Evolutionary conservation across 2,113 vertebrate genomes (phyloP).

Genomic region (Conger conger): DNA sequence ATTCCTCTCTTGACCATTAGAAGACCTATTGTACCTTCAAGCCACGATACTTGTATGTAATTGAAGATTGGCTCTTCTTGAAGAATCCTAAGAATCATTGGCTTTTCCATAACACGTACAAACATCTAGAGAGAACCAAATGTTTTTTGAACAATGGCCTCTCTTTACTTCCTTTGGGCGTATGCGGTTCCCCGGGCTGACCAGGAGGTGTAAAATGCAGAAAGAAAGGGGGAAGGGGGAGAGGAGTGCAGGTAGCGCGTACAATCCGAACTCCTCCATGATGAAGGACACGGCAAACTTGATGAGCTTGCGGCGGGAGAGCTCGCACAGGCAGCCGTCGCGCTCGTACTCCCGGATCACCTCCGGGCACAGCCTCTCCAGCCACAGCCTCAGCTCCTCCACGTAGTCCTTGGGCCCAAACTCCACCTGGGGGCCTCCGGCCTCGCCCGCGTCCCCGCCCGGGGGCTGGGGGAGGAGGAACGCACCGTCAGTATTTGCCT

Average conservation of each 20-base stretch:
- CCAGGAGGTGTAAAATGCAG: background rate
- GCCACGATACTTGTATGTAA: no score
- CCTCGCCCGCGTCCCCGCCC: background rate
- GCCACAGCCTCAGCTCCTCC: constrained; percentile 25
- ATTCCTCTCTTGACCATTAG: no score
- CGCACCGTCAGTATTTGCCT: background rate
- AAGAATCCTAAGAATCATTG: no score
- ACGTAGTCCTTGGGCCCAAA: constrained; percentile 26
- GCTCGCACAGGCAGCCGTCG: constrained; percentile 33
- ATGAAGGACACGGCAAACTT: constrained; percentile 37
- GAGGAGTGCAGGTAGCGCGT: background rate
- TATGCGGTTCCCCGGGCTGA: background rate
- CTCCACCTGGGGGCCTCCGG: constrained; percentile 7
- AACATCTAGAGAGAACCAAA: background rate
- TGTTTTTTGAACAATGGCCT: background rate
- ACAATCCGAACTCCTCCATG: constrained; percentile 39
- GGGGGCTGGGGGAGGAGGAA: background rate
- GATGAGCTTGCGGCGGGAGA: constrained; percentile 36
- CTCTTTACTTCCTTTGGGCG: background rate
- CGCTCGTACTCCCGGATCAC: constrained; percentile 36
- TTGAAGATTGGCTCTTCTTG: no score
- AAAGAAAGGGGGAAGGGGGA: no score
- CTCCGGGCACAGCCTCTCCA: constrained; percentile 32
- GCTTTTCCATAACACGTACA: background rate
- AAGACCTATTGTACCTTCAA: no score